Conservation (phyloP, 2,888 invertebrate species). For the Gibbula magus region DNA sequence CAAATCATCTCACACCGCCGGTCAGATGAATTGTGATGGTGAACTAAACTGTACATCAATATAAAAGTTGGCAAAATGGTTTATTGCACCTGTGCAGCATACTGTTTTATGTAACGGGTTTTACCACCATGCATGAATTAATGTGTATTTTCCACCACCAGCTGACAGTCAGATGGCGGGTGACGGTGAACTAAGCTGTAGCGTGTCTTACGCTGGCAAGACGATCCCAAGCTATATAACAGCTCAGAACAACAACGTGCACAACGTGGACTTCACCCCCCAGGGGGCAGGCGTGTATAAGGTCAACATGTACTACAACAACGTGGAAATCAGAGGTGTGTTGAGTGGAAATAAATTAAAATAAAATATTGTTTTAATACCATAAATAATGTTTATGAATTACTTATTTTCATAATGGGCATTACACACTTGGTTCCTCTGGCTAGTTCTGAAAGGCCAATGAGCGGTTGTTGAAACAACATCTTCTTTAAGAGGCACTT, state of each 20-base stretch:
- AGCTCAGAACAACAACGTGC: slow-evolving; percentile 80
- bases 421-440: too few species aligned
- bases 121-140: not conserved
- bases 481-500: too few species aligned
- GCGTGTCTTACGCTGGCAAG: slow-evolving; percentile 83
- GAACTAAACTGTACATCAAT: not conserved
- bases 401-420: too few species aligned
- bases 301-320: slow-evolving; percentile 95
- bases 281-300: slow-evolving; percentile 81
- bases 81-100: not conserved
- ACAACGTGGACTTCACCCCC: slow-evolving; percentile 79
- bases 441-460: too few species aligned
- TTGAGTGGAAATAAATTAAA: not conserved
- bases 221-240: slow-evolving; percentile 85
- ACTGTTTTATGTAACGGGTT: too few species aligned
- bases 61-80: not conserved
- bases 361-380: too few species aligned
- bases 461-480: too few species aligned
- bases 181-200: slow-evolving; percentile 91
- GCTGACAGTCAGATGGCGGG: slow-evolving; percentile 86
- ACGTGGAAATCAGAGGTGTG: slow-evolving; percentile 86
- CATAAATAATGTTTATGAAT: too few species aligned
- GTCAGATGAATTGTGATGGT: too few species aligned
- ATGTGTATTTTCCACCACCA: slow-evolving; percentile 71
- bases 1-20: too few species aligned